Conservation (phyloP, 2,888 invertebrate species). For the Polymixis flavicincta region DNA sequence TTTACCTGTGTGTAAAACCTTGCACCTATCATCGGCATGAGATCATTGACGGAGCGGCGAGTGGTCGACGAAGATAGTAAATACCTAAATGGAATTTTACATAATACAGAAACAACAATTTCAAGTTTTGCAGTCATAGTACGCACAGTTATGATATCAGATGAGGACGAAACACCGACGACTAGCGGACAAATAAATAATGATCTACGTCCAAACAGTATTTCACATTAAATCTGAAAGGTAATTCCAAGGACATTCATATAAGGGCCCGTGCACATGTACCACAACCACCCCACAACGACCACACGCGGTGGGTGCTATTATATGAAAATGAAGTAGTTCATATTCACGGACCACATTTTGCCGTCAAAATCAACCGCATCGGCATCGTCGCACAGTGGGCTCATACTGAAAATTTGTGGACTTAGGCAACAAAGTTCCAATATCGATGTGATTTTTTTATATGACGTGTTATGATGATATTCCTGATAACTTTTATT, state of each 20-base stretch:
- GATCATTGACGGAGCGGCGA: slow-evolving; percentile 96
- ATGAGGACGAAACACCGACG: slow-evolving; percentile 47
- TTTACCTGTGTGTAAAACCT: slow-evolving; percentile 97
- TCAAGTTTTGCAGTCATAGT: slow-evolving; percentile 28
- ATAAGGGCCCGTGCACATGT: background rate
- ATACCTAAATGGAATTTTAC: slow-evolving; percentile 90
- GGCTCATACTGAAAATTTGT: no score
- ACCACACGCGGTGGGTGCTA: background rate
- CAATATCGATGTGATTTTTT: no score
- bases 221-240: slow-evolving; percentile 42
- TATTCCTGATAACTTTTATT: no score
- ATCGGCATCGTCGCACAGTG: background rate
- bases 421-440: no score
- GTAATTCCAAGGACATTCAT: slow-evolving; percentile 47
- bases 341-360: background rate
- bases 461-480: no score
- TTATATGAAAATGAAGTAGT: background rate
- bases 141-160: slow-evolving; percentile 22
- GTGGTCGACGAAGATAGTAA: slow-evolving; percentile 92
- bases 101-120: slow-evolving; percentile 57
- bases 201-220: slow-evolving; percentile 51
- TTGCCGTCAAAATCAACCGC: background rate
- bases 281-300: background rate
- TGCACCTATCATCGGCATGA: slow-evolving; percentile 99
- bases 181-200: slow-evolving; percentile 45